These are phyloP conservation scores for Lerista edwardsae DNA, from an alignment of 2,797 vertebrate genomes.

Conservation along the genomic window DNA sequence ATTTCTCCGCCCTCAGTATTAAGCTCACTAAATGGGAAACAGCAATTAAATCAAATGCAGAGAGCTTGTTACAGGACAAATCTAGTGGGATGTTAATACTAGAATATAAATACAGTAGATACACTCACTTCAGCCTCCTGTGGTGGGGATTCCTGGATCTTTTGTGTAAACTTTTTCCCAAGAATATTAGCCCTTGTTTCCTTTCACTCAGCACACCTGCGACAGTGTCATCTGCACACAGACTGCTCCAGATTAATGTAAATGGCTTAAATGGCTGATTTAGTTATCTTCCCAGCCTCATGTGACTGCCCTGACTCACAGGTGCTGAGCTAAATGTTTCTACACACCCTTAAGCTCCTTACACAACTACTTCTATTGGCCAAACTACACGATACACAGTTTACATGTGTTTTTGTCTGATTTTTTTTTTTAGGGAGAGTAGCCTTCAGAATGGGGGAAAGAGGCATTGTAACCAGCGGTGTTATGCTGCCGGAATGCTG, in stretches of 20 bases:
- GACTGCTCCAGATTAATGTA: conserved; percentile 20
- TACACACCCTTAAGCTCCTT: not conserved
- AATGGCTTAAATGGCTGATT: conserved; percentile 14
- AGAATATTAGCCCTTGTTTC: not conserved
- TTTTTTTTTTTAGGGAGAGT: not conserved
- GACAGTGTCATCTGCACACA: not conserved
- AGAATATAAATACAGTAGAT: not conserved
- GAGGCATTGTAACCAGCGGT: too few relatives aligned
- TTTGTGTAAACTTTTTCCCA: not conserved
- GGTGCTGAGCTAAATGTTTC: conserved; percentile 1
- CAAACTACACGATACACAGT: not conserved
- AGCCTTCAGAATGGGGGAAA: not conserved
- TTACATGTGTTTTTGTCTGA: not conserved
- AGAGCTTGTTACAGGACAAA: not conserved
- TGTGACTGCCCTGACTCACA: not conserved
- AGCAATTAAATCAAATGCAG: not conserved
- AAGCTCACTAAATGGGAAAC: not conserved
- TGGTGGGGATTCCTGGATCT: not conserved
- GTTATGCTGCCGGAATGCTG: too few relatives aligned
- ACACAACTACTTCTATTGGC: not conserved
- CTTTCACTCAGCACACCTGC: not conserved
- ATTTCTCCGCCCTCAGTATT: not conserved
- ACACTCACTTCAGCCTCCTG: not conserved
- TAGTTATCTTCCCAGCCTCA: conserved; percentile 5
- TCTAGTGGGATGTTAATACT: not conserved